Evolutionary conservation across 2,797 vertebrate genomes (phyloP).

Genomic region (Antennarius maculatus): DNA sequence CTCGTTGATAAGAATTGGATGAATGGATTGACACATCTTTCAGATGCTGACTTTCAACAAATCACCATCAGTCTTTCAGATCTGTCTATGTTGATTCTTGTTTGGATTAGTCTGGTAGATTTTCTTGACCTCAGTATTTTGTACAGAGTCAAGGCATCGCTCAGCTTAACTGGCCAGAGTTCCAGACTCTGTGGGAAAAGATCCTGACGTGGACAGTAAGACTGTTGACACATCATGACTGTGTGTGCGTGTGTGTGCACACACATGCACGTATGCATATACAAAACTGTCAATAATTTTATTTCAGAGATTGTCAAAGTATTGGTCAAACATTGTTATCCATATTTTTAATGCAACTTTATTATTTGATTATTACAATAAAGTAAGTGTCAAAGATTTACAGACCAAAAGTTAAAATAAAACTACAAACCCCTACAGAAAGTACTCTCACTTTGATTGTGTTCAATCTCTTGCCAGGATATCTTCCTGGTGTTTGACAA

Average conservation of each 20-base stretch:
- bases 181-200: slow-evolving; percentile 79
- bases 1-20: too few relatives aligned
- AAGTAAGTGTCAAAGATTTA: too few relatives aligned
- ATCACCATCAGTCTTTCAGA: background rate
- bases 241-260: too few relatives aligned
- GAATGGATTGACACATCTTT: background rate
- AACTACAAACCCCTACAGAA: too few relatives aligned
- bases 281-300: too few relatives aligned
- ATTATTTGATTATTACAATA: too few relatives aligned
- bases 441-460: too few relatives aligned
- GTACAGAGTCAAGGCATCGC: slow-evolving; percentile 76
- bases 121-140: slow-evolving; percentile 60
- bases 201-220: slow-evolving; percentile 82
- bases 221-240: background rate
- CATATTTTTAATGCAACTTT: too few relatives aligned
- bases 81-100: background rate
- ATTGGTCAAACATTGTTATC: too few relatives aligned
- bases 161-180: slow-evolving; percentile 70
- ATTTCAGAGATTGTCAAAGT: too few relatives aligned
- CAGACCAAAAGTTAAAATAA: too few relatives aligned
- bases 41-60: background rate
- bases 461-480: slow-evolving; percentile 55
- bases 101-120: background rate
- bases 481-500: slow-evolving; percentile 79
- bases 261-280: too few relatives aligned